Base-by-base conservation (phyloP, 2,888 invertebrate genomes). In the Agriopis marginaria region DNA sequence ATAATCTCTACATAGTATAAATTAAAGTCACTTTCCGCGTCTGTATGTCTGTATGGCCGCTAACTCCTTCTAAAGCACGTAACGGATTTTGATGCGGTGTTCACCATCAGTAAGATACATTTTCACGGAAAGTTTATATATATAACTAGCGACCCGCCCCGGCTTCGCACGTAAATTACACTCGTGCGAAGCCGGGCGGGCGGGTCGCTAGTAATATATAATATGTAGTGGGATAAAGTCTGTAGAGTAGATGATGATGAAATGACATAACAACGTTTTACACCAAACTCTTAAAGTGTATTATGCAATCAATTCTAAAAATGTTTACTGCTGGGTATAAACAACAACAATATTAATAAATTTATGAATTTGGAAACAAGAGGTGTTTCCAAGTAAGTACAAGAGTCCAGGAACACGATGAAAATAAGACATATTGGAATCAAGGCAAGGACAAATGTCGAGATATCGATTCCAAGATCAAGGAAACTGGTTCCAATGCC, bases 401-500 rank as follows among this genome's bases (percentile, higher is more conserved):
- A n/a, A 54, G 14, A 63, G 58, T 58, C 39, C 45, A 51, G 45
- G 49, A 68, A 59, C 54, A n/a, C 5, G 8, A 50, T 23, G 11
- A 50, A 39, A 62, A 58, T 59, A 45, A 62, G 47, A 45, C 49
- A 60, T 3, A 44, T 68, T n/a, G 51, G 45, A 58, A 60, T 62
- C 54, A 63, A 23, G 55, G 60, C 72, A 75, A 64, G 70, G 71
- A 66, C 68, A 74, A 68, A 70, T 54, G 66, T 65, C 70, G 54
- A 61, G 62, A 59, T 70, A 66, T 72, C 70, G 63, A 60, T 75
- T 67, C 75, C 70, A 76, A 69, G 71, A 68, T 63, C 74, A 77
- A 78, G 75, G 74, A 80, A 83, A 80, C 76, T 47, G 76, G 75
- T 77, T 81, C 66, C 66, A 76, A 76, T 74, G 64, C 66, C 70